Evolutionary conservation across 2,113 vertebrate genomes (phyloP).

Genomic region (Alces alces): DNA sequence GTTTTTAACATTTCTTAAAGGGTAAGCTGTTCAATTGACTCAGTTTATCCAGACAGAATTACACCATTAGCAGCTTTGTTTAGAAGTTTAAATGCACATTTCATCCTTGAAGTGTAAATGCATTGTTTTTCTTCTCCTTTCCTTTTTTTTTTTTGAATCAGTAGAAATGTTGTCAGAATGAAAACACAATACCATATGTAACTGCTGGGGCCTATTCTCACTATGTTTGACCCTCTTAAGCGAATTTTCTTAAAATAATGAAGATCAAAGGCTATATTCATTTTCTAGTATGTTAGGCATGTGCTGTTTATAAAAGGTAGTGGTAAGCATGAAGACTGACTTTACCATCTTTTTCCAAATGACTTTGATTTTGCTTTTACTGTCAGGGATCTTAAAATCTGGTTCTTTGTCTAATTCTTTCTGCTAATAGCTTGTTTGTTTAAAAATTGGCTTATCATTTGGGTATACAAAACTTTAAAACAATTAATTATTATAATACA

Average conservation of each 20-base stretch:
- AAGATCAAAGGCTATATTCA: background rate
- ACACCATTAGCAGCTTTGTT: background rate
- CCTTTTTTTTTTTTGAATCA: background rate
- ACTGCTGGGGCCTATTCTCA: background rate
- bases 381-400: background rate
- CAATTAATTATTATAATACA: background rate
- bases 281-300: background rate
- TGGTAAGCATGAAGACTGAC: background rate
- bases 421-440: background rate
- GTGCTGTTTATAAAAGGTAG: background rate
- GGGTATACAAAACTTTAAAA: background rate
- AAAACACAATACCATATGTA: background rate
- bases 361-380: background rate
- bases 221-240: background rate
- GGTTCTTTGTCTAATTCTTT: background rate
- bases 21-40: background rate
- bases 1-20: background rate
- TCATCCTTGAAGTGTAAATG: background rate
- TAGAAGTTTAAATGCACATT: background rate
- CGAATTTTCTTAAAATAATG: background rate
- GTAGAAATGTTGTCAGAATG: background rate
- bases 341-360: background rate
- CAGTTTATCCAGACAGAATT: background rate
- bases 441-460: background rate
- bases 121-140: background rate